Evolutionary conservation across 2,113 vertebrate genomes (phyloP).

Genomic region (Lepidothrix coronata): DNA sequence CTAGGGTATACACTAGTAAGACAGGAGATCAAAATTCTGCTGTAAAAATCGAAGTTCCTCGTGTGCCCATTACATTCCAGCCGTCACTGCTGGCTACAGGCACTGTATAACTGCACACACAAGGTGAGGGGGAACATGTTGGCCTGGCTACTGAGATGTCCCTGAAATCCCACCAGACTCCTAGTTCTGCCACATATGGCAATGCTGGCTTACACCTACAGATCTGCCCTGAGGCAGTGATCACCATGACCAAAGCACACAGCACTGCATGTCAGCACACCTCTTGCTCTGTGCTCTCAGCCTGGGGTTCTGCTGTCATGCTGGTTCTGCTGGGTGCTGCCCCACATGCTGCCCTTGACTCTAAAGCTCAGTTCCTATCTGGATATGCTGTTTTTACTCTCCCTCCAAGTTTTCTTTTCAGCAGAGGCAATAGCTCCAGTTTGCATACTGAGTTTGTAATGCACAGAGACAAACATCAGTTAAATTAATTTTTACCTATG

Average conservation of each 20-base stretch:
- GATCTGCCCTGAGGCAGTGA: background rate
- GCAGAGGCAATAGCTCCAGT: slow-evolving; percentile 3
- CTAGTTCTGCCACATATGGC: background rate
- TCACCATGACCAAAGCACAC: background rate
- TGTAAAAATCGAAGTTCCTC: background rate
- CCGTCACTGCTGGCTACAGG: background rate
- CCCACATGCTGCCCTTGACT: background rate
- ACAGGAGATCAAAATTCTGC: background rate
- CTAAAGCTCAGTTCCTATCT: background rate
- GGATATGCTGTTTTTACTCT: background rate
- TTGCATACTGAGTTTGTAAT: slow-evolving; percentile 6
- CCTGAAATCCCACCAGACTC: background rate
- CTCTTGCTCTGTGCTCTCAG: background rate
- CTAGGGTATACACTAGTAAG: background rate
- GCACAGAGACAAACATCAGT: background rate
- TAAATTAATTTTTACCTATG: slow-evolving; percentile 21
- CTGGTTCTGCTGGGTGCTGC: background rate
- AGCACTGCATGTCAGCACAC: background rate
- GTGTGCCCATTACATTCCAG: background rate
- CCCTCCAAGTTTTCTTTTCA: background rate
- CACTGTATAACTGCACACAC: rapidly evolving
- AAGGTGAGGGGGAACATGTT: rapidly evolving
- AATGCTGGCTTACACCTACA: background rate
- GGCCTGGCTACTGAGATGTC: background rate
- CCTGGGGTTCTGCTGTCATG: background rate